Evolutionary conservation across 2,113 vertebrate genomes (phyloP), one percentile per base, ranked within the genome.

Genomic region (Etheostoma spectabile): DNA sequence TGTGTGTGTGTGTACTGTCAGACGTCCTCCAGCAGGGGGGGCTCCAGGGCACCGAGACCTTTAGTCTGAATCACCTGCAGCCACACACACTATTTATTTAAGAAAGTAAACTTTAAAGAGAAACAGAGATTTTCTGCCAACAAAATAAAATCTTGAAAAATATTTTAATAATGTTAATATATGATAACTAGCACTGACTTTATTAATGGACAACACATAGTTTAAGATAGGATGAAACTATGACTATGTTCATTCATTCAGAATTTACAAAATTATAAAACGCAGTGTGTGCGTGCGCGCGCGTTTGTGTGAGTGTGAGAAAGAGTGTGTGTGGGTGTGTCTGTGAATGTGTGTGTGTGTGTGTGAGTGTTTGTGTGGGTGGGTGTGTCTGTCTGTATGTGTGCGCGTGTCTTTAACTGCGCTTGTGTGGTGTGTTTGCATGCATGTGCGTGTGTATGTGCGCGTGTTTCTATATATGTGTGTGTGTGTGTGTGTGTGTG

Each of bases 51-150:
- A 21, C 42, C 18, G n/a, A 53, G 45, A 42, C 52, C 6, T 27
- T 15, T 49, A 18, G 63, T 4, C 42, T 51, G 30, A 24, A 42
- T 30, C 22, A 79, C 56, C 65, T 30, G 46, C 45, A 69, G 55
- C 55, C 2, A 27, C 38, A 42, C 19, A 67, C 2, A 1, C 21
- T 35, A 12, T 45, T 52, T 60, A 53, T 60, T 7, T 53, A 52
- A 61, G 4, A 27, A 68, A 66, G 22, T 55, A 76, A 46, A 66
- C 19, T 60, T 60, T 33, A 49, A n/a, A 53, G 21, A 38, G 21
- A 42, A 74, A 53, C 48, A 42, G 8, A 73, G 46, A 68, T 68
- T 68, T 53, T 6, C 16, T 19, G 13, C 5, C 13, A 21, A 13
- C 3, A 2, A 12, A 38, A 42, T 42, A 1, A 42, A 62, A 42